Conservation (phyloP, 2,113 vertebrate species). For the Pseudopipra pipra region DNA sequence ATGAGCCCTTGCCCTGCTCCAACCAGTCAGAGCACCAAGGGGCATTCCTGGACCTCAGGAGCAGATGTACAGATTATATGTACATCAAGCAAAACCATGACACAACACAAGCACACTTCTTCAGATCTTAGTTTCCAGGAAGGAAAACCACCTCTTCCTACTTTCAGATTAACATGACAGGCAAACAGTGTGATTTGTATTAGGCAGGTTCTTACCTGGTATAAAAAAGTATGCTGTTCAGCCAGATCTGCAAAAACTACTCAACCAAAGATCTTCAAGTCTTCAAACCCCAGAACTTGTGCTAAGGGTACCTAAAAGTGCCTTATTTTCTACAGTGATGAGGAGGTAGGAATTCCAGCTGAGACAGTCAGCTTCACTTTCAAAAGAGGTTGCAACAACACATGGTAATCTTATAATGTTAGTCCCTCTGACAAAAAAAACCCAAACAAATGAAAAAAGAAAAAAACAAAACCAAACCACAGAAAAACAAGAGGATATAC, state of each 20-base stretch:
- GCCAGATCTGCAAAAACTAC: neutral
- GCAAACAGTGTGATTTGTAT: neutral
- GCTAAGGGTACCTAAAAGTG: neutral
- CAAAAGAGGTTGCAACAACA: fast-evolving
- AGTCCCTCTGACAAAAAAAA: neutral
- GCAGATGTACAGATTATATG: neutral
- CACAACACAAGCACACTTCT: neutral
- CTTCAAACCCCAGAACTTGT: neutral
- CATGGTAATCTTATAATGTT: neutral
- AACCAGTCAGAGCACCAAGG: neutral
- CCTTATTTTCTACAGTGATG: neutral
- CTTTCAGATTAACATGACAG: fast-evolving
- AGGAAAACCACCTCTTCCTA: neutral
- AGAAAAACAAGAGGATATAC: neutral
- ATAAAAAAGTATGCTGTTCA: neutral
- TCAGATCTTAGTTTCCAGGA: neutral
- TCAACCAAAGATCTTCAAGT: neutral
- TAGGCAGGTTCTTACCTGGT: neutral
- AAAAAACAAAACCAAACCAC: neutral
- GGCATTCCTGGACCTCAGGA: neutral
- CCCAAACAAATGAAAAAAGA: neutral
- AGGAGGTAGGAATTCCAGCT: neutral
- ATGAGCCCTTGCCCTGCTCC: neutral
- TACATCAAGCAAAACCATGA: neutral
- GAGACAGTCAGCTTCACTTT: neutral